phyloP scores from a whole-genome alignment of 2,113 vertebrate species.

The Alectura lathami region DNA sequence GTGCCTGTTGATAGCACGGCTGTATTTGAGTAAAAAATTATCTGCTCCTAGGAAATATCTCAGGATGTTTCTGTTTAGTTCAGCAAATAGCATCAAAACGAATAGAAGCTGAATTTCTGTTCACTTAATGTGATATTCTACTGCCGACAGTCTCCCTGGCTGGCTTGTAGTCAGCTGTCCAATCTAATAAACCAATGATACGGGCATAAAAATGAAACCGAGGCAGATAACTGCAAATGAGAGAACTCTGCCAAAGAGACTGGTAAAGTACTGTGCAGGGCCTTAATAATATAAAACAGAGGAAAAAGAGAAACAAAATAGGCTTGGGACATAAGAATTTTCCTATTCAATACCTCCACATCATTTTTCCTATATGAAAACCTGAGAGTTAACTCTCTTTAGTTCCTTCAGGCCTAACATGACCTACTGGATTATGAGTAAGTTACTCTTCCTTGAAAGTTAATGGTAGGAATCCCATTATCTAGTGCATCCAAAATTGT shows the following conservation, averaged over 20 bases:
- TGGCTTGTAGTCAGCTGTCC: conserved; percentile 32
- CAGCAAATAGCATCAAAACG: neutral
- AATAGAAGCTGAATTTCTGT: conserved; percentile 25
- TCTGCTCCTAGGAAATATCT: conserved; percentile 16
- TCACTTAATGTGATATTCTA: conserved; percentile 43
- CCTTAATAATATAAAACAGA: neutral
- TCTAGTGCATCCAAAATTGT: neutral
- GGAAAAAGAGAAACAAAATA: neutral
- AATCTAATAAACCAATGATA: conserved; percentile 26
- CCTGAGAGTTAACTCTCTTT: neutral
- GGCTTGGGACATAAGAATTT: neutral
- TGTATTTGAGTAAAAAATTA: neutral
- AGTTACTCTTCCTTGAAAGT: neutral
- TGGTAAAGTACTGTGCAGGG: neutral
- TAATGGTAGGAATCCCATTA: neutral
- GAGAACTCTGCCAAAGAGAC: neutral
- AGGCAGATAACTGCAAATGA: conserved; percentile 17
- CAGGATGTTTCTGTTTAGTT: conserved; percentile 33
- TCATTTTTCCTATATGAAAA: neutral
- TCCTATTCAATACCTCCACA: neutral
- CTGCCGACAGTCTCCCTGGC: conserved; percentile 9
- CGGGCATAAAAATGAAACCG: conserved; percentile 30
- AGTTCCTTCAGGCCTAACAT: neutral
- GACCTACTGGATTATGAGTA: neutral
- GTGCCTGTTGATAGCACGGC: neutral